A percentile compares a stretch with the other conserved stretches of the same genome.
Conservation (phyloP, 2,797 vertebrate species). For the Chelmon rostratus region DNA sequence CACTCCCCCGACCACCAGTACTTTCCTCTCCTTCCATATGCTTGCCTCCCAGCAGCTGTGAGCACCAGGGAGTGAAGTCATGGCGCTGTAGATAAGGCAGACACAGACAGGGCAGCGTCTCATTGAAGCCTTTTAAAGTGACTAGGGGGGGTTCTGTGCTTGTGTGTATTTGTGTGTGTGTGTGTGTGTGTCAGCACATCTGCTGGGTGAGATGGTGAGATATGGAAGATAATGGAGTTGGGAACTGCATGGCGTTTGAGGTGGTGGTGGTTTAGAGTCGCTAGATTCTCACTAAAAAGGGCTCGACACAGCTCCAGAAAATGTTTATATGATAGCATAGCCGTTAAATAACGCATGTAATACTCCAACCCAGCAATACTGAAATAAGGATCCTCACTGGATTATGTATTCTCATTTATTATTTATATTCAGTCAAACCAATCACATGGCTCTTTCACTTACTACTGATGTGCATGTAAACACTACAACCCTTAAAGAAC, state of each 20-base stretch:
- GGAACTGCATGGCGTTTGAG: slow-evolving; percentile 1
- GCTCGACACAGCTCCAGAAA: slow-evolving; percentile 30
- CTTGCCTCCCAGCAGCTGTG: slow-evolving; percentile 19
- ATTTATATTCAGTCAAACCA: background rate
- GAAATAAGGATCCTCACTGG: slow-evolving; percentile 32
- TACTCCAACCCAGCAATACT: slow-evolving; percentile 24
- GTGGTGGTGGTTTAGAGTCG: slow-evolving; percentile 33
- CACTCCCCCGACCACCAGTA: background rate
- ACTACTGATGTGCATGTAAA: slow-evolving; percentile 4
- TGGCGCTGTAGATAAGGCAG: slow-evolving; percentile 49
- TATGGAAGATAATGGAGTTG: slow-evolving; percentile 19
- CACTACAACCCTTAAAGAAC: slow-evolving; percentile 15
- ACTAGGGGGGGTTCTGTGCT: slow-evolving; percentile 1
- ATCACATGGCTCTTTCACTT: slow-evolving; percentile 18
- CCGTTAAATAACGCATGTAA: slow-evolving; percentile 26
- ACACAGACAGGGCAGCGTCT: slow-evolving; percentile 33
- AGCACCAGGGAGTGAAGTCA: slow-evolving; percentile 27
- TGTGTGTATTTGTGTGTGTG: slow-evolving; percentile 13
- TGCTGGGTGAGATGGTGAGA: slow-evolving; percentile 19
- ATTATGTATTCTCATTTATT: slow-evolving; percentile 3
- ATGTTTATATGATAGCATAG: slow-evolving; percentile 20
- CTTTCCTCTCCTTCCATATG: slow-evolving; percentile 1
- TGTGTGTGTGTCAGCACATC: slow-evolving; percentile 22
- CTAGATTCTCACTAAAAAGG: slow-evolving; percentile 37
- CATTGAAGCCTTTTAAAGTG: slow-evolving; percentile 25